phyloP scores from a whole-genome alignment of 2,888 invertebrate genomes.

The Eumerus sabulonum region DNA sequence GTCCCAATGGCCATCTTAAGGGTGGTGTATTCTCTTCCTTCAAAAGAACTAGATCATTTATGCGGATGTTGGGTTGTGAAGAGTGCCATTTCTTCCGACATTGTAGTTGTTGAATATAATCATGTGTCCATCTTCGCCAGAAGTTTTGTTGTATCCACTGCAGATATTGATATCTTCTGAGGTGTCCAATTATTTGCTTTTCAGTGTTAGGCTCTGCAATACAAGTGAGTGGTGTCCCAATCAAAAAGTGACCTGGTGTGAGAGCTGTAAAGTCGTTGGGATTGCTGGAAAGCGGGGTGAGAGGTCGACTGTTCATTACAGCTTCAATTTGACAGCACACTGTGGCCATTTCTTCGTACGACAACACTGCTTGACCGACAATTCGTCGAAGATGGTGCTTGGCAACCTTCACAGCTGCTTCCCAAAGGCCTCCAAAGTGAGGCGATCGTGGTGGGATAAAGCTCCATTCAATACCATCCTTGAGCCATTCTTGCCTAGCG shows the following conservation, averaged over 20 bases:
- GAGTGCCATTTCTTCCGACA: conserved; percentile 18
- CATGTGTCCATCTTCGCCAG: conserved; percentile 23
- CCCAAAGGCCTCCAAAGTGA: too few species aligned
- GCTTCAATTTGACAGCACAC: conserved; percentile 19
- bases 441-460: conserved; percentile 18
- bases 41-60: conserved; percentile 23
- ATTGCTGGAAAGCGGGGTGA: conserved; percentile 12
- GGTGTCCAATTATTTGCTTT: background rate
- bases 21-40: conserved; percentile 25
- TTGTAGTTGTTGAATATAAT: conserved; percentile 37
- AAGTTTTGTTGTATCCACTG: conserved; percentile 28
- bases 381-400: conserved; percentile 16
- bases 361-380: conserved; percentile 1
- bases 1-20: conserved; percentile 9
- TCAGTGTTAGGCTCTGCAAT: conserved; percentile 28
- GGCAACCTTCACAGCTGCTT: conserved; percentile 6
- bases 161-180: conserved; percentile 16
- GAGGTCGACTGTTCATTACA: conserved; percentile 11
- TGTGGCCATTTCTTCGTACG: too few species aligned
- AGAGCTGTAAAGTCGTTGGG: conserved; percentile 12
- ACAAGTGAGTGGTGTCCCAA: conserved; percentile 23
- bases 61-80: conserved; percentile 5
- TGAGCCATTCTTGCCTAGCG: background rate
- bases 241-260: conserved; percentile 17
- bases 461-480: conserved; percentile 20